Base-by-base conservation (phyloP, 2,113 vertebrate genomes). In the Trematomus loennbergii region DNA sequence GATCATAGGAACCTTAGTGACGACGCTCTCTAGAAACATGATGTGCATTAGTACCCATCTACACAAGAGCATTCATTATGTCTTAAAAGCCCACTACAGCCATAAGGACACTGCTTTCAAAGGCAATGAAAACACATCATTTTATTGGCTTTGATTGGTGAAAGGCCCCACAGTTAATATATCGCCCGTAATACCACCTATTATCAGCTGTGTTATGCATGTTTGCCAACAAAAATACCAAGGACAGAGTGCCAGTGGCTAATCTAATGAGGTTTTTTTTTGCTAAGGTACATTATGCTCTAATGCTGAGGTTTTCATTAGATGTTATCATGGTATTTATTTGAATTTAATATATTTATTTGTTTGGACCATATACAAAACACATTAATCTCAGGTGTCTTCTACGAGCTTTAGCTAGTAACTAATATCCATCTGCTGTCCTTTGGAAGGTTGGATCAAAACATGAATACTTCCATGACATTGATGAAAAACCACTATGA, bases 111-210 rank as follows among this genome's bases (percentile, higher is more conserved):
- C 48, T 54, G 75, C 64, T 68, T 59, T 68, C 50, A 40, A 76
- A 25, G 73, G 15, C 22, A 8, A 64, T 10, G 18, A 75, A 17
- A 52, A 68, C 46, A 77, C 52, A 43, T 25, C 0, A 61, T 69
- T 69, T 43, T 45, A 60, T 43, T 59, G 45, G 13, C 74, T 29
- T 43, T 50, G 29, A 52, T 25, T 76, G n/a, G 36, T 58, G 22
- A 49, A 45, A 57, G 43, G 16, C 13, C 60, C 20, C 11, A 36
- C 20, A 22, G 25, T 49, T 50, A 76, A 76, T 67, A 45, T 50
- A 16, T 29, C 16, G 36, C 20, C 20, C 3, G 5, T n/a, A 43
- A 59, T 43, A 45, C 15, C 7, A 25, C n/a, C 29, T 18, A 15
- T 67, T 46, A 63, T 13, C 60, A 46, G 20, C 55, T n/a, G 50